phyloP scores from a whole-genome alignment of 2,113 vertebrate species.

The Argyrosomus japonicus region DNA sequence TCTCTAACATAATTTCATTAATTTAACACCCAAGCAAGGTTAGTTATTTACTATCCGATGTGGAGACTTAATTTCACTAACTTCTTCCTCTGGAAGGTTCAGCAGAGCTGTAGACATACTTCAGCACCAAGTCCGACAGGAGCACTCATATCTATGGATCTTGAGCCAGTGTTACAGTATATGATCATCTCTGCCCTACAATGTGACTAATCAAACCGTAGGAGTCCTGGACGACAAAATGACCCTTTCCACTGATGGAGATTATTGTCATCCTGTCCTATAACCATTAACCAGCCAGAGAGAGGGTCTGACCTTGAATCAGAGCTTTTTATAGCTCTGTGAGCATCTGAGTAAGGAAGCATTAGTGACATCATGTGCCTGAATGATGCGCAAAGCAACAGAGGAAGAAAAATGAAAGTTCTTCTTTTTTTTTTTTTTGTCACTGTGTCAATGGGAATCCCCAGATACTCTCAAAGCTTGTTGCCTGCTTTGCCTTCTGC shows the following conservation, averaged over 20 bases:
- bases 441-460: neutral
- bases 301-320: conserved; percentile 52
- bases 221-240: conserved; percentile 38
- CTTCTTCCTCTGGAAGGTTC: neutral
- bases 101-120: neutral
- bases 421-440: neutral
- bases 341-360: conserved; percentile 25
- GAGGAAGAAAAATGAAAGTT: neutral
- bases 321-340: conserved; percentile 48
- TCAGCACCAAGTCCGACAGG: no score
- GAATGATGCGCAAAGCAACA: neutral
- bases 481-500: conserved; percentile 65
- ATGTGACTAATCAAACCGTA: conserved; percentile 26
- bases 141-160: neutral
- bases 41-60: neutral
- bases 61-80: neutral
- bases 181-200: conserved; percentile 1
- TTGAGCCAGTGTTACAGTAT: neutral
- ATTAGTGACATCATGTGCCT: conserved; percentile 6
- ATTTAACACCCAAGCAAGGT: neutral
- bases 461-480: conserved; percentile 20
- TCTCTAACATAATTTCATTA: neutral
- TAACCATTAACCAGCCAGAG: conserved; percentile 47
- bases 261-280: conserved; percentile 27
- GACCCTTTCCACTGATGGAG: conserved; percentile 28